These are phyloP conservation scores for Bombyx mandarina DNA, from an alignment of 1,140 invertebrate genomes.

Conservation along the genomic window DNA sequence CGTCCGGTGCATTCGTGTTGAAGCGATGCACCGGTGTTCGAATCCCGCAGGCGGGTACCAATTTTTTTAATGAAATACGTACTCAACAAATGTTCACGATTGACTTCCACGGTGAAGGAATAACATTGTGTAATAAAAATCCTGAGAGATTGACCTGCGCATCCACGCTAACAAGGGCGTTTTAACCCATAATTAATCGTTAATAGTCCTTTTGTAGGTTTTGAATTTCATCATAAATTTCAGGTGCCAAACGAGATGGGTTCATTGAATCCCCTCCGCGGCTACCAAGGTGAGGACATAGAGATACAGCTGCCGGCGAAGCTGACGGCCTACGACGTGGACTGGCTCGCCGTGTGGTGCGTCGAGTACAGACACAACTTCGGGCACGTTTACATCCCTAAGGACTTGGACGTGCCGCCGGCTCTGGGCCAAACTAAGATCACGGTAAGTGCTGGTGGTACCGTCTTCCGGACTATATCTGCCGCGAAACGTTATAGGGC, in stretches of 20 bases:
- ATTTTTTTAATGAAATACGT: too few species aligned
- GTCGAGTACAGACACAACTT: constrained; percentile 90
- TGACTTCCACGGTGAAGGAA: too few species aligned
- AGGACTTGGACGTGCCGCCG: constrained; percentile 90
- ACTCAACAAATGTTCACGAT: too few species aligned
- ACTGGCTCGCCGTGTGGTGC: constrained; percentile 94
- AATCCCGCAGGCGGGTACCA: too few species aligned
- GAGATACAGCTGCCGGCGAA: constrained; percentile 89
- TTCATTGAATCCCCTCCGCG: constrained; percentile 82
- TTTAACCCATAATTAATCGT: too few species aligned
- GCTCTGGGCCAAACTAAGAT: constrained; percentile 90
- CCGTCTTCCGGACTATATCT: not conserved
- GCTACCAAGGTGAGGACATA: constrained; percentile 92
- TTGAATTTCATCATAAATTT: constrained; percentile 11
- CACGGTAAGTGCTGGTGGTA: constrained; percentile 75
- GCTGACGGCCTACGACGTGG: constrained; percentile 90
- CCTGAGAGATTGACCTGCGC: too few species aligned
- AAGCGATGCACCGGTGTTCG: too few species aligned
- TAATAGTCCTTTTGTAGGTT: too few species aligned
- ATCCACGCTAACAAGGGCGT: too few species aligned
- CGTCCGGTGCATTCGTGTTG: too few species aligned
- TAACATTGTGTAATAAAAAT: too few species aligned
- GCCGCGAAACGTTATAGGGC: too few species aligned
- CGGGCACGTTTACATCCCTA: constrained; percentile 90
- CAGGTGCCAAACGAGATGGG: constrained; percentile 90